phyloP scores from a whole-genome alignment of 2,888 invertebrate species.

The Dynastes maya region DNA sequence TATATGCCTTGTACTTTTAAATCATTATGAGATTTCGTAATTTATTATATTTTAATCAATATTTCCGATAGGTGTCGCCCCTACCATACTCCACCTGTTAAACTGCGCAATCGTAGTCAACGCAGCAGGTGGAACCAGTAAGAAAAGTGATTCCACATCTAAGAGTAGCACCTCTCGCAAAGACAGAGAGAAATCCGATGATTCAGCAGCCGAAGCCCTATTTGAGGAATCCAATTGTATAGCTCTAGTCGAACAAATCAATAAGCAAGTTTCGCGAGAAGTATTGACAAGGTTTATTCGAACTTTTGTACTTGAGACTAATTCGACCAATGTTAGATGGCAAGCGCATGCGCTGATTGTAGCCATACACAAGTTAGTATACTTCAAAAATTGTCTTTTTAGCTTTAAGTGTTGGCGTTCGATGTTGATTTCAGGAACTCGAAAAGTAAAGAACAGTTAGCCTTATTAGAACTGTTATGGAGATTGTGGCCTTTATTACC shows the following conservation, averaged over 20 bases:
- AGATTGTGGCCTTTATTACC: slow-evolving; percentile 92
- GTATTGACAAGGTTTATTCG: slow-evolving; percentile 85
- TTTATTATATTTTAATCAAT: background rate
- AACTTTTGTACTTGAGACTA: slow-evolving; percentile 94
- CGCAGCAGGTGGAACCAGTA: slow-evolving; percentile 60
- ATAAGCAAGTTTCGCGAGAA: slow-evolving; percentile 77
- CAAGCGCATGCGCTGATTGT: slow-evolving; percentile 92
- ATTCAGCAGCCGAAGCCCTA: slow-evolving; percentile 76
- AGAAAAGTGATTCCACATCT: slow-evolving; percentile 54
- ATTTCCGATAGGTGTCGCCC: slow-evolving; percentile 78
- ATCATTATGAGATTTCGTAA: background rate
- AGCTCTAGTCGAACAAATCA: slow-evolving; percentile 80
- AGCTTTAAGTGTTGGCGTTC: background rate
- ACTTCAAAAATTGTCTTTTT: background rate
- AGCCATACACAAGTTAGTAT: slow-evolving; percentile 84
- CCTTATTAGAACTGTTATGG: slow-evolving; percentile 89
- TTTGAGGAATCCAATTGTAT: slow-evolving; percentile 80
- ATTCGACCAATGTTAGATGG: slow-evolving; percentile 94
- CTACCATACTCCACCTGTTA: slow-evolving; percentile 90
- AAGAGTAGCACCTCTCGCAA: slow-evolving; percentile 67
- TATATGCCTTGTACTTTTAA: background rate
- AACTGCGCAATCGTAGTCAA: slow-evolving; percentile 89
- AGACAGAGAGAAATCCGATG: slow-evolving; percentile 80
- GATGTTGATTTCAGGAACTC: slow-evolving; percentile 77
- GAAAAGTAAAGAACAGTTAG: slow-evolving; percentile 82